A percentile compares a stretch with the other conserved stretches of the same genome.
phyloP scores from a whole-genome alignment of 2,797 vertebrate species.

The Zonotrichia albicollis region DNA sequence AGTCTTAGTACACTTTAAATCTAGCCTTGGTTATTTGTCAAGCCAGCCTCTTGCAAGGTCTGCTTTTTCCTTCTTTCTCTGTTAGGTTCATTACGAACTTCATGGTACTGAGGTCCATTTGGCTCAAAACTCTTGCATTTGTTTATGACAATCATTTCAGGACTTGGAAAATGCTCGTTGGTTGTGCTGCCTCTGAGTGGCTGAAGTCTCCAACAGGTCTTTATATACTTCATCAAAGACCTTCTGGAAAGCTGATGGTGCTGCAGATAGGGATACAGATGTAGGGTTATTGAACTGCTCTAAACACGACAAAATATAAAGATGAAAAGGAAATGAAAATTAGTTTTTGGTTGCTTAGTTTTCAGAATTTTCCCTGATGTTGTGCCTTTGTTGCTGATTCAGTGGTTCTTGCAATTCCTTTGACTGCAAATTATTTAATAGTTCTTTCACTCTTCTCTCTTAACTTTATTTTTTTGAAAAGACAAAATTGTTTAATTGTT shows the following conservation, averaged over 20 bases:
- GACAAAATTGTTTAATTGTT: neutral
- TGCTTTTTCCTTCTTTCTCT: neutral
- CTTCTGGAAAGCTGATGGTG: neutral
- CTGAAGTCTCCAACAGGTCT: neutral
- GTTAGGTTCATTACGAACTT: neutral
- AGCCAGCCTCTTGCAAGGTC: neutral
- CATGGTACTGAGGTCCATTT: neutral
- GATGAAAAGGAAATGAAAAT: neutral
- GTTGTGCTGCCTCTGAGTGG: no score
- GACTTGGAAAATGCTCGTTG: neutral
- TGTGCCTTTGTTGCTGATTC: neutral
- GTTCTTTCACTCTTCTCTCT: neutral
- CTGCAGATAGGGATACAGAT: neutral
- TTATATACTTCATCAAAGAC: neutral
- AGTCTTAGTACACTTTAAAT: neutral
- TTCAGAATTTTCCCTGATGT: neutral
- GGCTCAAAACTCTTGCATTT: neutral
- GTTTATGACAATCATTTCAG: neutral
- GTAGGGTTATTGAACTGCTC: neutral
- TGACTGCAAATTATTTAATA: neutral
- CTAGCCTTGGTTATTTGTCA: neutral
- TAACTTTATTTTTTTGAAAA: neutral
- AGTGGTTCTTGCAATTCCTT: neutral
- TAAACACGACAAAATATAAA: neutral
- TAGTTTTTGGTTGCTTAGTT: neutral